Evolutionary conservation across 2,113 vertebrate genomes (phyloP).

Genomic region (Burhinus bistriatus): DNA sequence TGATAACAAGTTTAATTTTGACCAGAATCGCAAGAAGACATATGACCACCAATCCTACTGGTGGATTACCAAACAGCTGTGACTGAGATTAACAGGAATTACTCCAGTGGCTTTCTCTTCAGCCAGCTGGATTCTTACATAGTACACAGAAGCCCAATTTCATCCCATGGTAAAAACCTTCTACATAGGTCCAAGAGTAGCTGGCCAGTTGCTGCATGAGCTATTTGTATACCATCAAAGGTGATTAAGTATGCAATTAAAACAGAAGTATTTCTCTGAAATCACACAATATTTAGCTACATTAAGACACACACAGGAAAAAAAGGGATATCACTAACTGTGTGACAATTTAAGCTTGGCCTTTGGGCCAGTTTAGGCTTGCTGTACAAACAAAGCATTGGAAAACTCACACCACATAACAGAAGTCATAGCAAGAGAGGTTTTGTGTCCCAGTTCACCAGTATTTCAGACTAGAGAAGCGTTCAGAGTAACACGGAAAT

Average conservation of each 20-base stretch:
- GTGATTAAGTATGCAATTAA: background rate
- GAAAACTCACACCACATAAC: background rate
- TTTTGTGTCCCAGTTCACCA: background rate
- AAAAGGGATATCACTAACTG: background rate
- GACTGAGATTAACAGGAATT: constrained; percentile 4
- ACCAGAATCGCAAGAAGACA: background rate
- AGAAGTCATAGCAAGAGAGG: background rate
- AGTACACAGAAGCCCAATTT: background rate
- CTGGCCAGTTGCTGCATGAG: background rate
- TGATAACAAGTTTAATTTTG: constrained; percentile 21
- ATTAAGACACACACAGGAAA: background rate
- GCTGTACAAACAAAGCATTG: background rate
- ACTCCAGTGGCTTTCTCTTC: background rate
- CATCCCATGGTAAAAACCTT: background rate
- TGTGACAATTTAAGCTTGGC: background rate
- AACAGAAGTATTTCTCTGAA: background rate
- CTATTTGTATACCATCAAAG: background rate
- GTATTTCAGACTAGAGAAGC: background rate
- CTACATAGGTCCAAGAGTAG: background rate
- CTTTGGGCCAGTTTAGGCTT: background rate
- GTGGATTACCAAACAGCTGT: constrained; percentile 35
- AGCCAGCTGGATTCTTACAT: constrained; percentile 19
- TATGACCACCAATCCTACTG: background rate
- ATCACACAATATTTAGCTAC: background rate
- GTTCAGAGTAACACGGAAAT: background rate